Evolutionary conservation across 1,140 invertebrate genomes (phyloP).

Genomic region (Antheraea pernyi): DNA sequence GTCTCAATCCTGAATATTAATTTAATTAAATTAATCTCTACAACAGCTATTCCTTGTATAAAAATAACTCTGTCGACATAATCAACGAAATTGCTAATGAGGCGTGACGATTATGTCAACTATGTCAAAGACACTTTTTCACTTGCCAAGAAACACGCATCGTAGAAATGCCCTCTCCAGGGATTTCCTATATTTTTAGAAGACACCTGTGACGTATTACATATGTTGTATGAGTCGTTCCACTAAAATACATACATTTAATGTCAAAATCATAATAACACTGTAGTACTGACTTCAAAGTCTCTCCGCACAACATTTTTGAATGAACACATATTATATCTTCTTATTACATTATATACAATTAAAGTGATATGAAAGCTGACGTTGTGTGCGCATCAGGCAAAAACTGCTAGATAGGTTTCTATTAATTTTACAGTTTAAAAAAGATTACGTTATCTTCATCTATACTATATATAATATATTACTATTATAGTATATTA

Average conservation of each 20-base stretch:
- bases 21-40: no score
- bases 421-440: no score
- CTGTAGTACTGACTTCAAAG: neutral
- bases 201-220: constrained; percentile 17
- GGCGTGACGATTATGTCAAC: constrained; percentile 58
- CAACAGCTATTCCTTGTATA: neutral
- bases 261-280: neutral
- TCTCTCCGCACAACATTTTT: neutral
- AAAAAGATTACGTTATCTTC: no score
- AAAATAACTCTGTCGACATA: neutral
- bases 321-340: neutral
- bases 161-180: constrained; percentile 27
- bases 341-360: no score
- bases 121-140: constrained; percentile 50
- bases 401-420: no score
- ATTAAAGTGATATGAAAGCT: no score
- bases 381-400: no score
- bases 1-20: no score
- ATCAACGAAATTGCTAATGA: constrained; percentile 10
- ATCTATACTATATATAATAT: no score
- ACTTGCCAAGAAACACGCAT: constrained; percentile 35
- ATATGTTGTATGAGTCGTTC: neutral
- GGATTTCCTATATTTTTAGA: constrained; percentile 31
- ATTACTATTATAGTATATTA: no score
- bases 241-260: neutral